Evolutionary conservation across 2,888 invertebrate species (phyloP), one percentile per base, ranked within the genome.

Genomic region (Crocallis elinguaria): DNA sequence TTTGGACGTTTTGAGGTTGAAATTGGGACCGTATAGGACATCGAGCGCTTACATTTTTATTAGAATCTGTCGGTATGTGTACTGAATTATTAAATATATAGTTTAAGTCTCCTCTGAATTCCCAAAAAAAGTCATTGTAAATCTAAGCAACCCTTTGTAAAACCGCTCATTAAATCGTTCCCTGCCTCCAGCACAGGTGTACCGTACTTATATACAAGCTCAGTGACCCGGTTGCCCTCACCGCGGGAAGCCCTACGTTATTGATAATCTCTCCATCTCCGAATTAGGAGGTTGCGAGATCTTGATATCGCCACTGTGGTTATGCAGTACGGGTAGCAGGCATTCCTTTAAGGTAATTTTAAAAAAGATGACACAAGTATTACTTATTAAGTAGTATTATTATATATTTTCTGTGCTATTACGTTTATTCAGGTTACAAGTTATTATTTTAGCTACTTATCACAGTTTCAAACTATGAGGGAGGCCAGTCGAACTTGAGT

Each of bases 241-340:
- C 79, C 48, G 67, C 71, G 65, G 79, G 80, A 69, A 68, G 25
- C 25, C 69, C 63, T 64, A 67, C 69, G 62, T 73, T 73, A 69
- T 66, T 72, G 67, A 72, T 81, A 85, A 85, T 86, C 82, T 82
- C 70, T 65, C 66, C 78, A 83, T 84, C 80, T 82, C 60, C 75
- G 82, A 83, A 81, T 86, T 84, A 79, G 79, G 82, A 83, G 75
- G 72, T 73, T 74, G 73, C 75, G 76, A 23, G 33, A 23, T 43
- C 11, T 23, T 43, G 25, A 25, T 33, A 32, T 7, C 14, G 23
- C 12, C 17, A 27, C 9, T 1, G 33, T 16, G n/a, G n/a, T n/a
- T n/a, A n/a, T n/a, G n/a, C n/a, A n/a, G n/a, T n/a, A n/a, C 3
- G 33, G 7, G 30, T 30, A 29, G 8, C 3, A 1, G 1, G 6